A percentile compares a stretch with the other conserved stretches of the same genome.
Evolutionary conservation across 2,888 invertebrate genomes (phyloP).

Genomic region (Dynastes maya): DNA sequence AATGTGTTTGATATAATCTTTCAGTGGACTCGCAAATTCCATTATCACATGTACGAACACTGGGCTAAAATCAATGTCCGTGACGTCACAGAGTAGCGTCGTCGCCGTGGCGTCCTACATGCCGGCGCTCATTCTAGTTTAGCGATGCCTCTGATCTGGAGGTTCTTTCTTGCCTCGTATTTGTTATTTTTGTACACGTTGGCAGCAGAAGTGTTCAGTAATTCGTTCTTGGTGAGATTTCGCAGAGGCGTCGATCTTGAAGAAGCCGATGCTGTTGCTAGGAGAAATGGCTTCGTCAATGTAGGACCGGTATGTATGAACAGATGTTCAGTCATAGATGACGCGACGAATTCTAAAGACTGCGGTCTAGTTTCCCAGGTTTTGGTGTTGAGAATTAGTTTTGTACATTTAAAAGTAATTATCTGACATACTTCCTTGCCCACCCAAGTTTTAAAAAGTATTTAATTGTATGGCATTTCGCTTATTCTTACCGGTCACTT

Average conservation of each 20-base stretch:
- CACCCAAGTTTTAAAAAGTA: too few relatives aligned
- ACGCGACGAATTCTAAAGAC: neutral
- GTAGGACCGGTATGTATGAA: constrained; percentile 88
- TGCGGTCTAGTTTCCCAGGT: too few relatives aligned
- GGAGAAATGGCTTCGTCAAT: constrained; percentile 93
- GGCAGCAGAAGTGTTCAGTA: constrained; percentile 88
- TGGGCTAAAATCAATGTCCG: constrained; percentile 59
- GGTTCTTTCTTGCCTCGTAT: constrained; percentile 62
- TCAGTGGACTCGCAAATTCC: constrained; percentile 49
- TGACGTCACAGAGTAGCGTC: constrained; percentile 60
- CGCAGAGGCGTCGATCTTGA: constrained; percentile 83
- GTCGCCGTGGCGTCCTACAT: constrained; percentile 56
- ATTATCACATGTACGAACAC: constrained; percentile 52
- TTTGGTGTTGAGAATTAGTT: too few relatives aligned
- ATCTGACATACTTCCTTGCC: too few relatives aligned
- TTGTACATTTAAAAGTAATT: too few relatives aligned
- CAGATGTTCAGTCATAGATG: constrained; percentile 20
- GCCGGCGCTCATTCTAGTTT: constrained; percentile 56
- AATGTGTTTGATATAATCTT: neutral
- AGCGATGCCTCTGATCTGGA: constrained; percentile 68
- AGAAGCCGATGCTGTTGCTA: constrained; percentile 87
- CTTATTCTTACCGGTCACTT: too few relatives aligned
- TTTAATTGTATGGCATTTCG: too few relatives aligned
- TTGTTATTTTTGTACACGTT: constrained; percentile 59
- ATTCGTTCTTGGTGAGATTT: constrained; percentile 94